Percentiles rank a stretch among this genome's conserved stretches.
phyloP scores from a whole-genome alignment of 2,797 vertebrate species.

The Pseudomugil gertrudae region DNA sequence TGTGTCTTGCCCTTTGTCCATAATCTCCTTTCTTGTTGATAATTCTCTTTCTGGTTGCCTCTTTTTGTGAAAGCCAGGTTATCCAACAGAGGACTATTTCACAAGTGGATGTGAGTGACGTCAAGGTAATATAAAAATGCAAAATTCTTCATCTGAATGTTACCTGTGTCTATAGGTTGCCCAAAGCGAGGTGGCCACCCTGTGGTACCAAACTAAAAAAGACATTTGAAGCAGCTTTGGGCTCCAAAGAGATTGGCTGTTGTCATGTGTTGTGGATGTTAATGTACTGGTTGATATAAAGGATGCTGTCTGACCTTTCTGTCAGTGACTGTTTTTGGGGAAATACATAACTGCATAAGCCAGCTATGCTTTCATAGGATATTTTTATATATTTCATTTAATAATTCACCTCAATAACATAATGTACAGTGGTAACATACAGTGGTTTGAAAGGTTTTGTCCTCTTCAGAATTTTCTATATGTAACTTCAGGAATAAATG shows the following conservation, averaged over 20 bases:
- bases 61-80: conserved; percentile 43
- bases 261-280: conserved; percentile 4
- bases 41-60: conserved; percentile 34
- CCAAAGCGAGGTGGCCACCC: conserved; percentile 47
- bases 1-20: conserved; percentile 84
- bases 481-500: neutral
- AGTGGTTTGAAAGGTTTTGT: neutral
- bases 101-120: conserved; percentile 71
- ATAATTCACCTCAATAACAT: neutral
- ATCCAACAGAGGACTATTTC: conserved; percentile 39
- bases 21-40: conserved; percentile 74
- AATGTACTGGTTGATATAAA: conserved; percentile 14
- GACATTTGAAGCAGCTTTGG: conserved; percentile 5
- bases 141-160: conserved; percentile 71
- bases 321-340: neutral
- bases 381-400: conserved; percentile 4
- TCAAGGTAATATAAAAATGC: conserved; percentile 60
- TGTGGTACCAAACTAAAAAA: conserved; percentile 29
- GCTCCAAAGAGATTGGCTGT: neutral
- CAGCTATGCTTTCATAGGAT: conserved; percentile 2
- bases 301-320: conserved; percentile 15
- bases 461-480: neutral
- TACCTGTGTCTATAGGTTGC: conserved; percentile 45
- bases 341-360: conserved; percentile 1
- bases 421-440: neutral